Evolutionary conservation across 2,113 vertebrate species (phyloP), one percentile per base, ranked within the genome.

Genomic region (Pedionomus torquatus): DNA sequence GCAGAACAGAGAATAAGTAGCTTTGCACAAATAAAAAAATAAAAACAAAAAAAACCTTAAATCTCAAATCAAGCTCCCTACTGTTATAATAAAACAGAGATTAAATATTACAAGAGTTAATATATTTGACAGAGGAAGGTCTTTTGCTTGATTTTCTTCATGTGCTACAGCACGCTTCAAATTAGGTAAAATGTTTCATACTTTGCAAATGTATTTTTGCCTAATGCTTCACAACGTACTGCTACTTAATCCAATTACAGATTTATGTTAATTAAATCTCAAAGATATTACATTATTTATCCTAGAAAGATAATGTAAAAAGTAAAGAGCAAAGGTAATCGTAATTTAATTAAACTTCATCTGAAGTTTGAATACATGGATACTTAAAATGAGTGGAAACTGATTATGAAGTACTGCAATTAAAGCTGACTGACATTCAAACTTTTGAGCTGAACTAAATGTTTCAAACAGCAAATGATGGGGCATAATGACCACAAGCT

Each of bases 1-100:
- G 97, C 96, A 97, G 71, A 98, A 98, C 88, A 94, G 28, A 97
- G 95, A 84, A 94, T 91, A 96, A 74, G 84, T 93, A 97, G 95
- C 84, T 97, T 87, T 95, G 90, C 76, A 97, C 87, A 96, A 97
- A 92, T 80, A 83, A 85, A 39, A 30, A 54, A 61, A 60, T 5
- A 94, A 90, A 92, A 51, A 52, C 28, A 17, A 17, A 30, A 13
- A 6, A 70, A 81, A 78, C 10, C 19, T 11, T 7, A 93, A 90
- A 92, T 44, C 91, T 79, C 78, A 93, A 92, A 76, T 71, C 39
- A 94, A 95, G 55, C 49, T 97, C 83, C 91, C 93, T 97, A 96
- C 46, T 75, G 55, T 77, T 95, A 95, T 87, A 92, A 52, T 69
- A 83, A 94, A 79, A 96, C 44, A 87, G 6, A 30, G 49, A 76